phyloP scores from a whole-genome alignment of 2,888 invertebrate genomes.

The Chelonus formosanus region DNA sequence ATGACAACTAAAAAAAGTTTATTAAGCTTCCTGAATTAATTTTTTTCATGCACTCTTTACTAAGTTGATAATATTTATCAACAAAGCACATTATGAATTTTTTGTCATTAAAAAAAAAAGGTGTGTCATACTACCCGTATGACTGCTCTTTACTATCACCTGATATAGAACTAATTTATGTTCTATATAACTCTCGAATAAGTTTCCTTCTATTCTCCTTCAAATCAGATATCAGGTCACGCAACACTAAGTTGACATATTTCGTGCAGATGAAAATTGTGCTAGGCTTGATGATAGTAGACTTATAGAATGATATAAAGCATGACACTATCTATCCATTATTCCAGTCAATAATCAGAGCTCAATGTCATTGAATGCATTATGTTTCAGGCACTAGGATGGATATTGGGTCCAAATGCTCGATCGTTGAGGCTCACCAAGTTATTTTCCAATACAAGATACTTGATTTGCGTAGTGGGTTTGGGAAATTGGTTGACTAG shows the following conservation, averaged over 20 bases:
- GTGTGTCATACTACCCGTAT: background rate
- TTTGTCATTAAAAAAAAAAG: too few relatives aligned
- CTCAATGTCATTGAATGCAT: background rate
- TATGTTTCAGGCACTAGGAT: slow-evolving; percentile 75
- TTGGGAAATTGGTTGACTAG: slow-evolving; percentile 77
- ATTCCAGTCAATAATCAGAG: background rate
- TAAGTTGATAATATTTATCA: too few relatives aligned
- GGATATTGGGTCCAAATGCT: slow-evolving; percentile 76
- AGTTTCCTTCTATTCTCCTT: slow-evolving; percentile 6
- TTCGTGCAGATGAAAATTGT: slow-evolving; percentile 19
- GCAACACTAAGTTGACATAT: slow-evolving; percentile 14
- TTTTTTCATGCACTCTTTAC: too few relatives aligned
- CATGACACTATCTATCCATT: slow-evolving; percentile 11
- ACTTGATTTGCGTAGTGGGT: slow-evolving; percentile 88
- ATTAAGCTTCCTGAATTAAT: too few relatives aligned
- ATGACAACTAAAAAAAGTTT: too few relatives aligned
- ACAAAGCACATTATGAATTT: too few relatives aligned
- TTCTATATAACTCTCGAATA: slow-evolving; percentile 4
- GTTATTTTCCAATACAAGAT: slow-evolving; percentile 81
- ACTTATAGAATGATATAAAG: background rate
- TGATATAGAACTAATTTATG: background rate
- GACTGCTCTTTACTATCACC: background rate
- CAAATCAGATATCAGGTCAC: slow-evolving; percentile 14
- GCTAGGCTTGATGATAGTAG: slow-evolving; percentile 17
- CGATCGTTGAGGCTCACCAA: slow-evolving; percentile 79